Conservation (phyloP, 1,140 invertebrate genomes). For the Drosophila guanche region DNA sequence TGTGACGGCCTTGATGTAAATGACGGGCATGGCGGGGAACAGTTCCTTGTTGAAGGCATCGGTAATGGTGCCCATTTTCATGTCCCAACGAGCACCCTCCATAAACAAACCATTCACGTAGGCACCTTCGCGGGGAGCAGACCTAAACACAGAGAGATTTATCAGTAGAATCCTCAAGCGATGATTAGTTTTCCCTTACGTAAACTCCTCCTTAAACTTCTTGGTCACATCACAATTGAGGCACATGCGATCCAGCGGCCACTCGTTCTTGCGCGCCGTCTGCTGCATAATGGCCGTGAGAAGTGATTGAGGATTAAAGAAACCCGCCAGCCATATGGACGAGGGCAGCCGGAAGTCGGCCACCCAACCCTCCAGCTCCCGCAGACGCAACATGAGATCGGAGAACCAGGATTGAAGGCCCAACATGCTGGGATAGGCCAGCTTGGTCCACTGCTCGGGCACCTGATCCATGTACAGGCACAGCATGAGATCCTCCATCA, state of each 20-base stretch:
- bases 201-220: constrained; percentile 93
- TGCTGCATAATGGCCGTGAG: constrained; percentile 98
- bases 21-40: constrained; percentile 95
- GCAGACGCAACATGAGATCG: constrained; percentile 91
- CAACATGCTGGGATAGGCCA: constrained; percentile 95
- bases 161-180: neutral
- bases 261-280: constrained; percentile 96
- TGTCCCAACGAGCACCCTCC: constrained; percentile 97
- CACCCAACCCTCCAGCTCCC: constrained; percentile 91
- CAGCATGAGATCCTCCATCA: constrained; percentile 95
- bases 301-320: constrained; percentile 98
- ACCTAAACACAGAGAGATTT: constrained; percentile 78
- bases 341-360: constrained; percentile 91
- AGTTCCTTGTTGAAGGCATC: constrained; percentile 95
- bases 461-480: constrained; percentile 94
- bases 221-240: constrained; percentile 97
- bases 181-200: constrained; percentile 82
- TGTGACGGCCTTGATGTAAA: constrained; percentile 93
- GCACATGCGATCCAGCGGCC: constrained; percentile 98
- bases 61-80: constrained; percentile 88
- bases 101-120: constrained; percentile 95
- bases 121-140: constrained; percentile 94
- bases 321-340: constrained; percentile 95
- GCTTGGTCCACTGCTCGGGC: constrained; percentile 91
- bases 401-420: constrained; percentile 94